These are phyloP conservation scores for Dendrolimus punctatus DNA, from an alignment of 1,140 invertebrate species.

Conservation along the genomic window DNA sequence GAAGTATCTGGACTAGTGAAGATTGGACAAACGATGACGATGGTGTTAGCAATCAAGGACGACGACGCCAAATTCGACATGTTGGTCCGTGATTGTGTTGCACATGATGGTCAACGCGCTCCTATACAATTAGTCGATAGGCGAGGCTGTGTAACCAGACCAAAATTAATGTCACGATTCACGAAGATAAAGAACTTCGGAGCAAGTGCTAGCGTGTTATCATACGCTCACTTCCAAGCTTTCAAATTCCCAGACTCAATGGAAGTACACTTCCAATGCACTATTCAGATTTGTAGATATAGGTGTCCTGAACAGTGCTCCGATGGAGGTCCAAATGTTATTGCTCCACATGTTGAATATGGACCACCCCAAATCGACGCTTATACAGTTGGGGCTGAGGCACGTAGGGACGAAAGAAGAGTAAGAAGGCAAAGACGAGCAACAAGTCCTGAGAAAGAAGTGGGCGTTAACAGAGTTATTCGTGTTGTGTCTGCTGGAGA, in stretches of 20 bases:
- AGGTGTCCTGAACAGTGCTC: slow-evolving; percentile 93
- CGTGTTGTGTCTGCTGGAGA: slow-evolving; percentile 90
- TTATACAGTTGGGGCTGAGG: slow-evolving; percentile 75
- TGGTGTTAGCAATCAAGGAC: slow-evolving; percentile 96
- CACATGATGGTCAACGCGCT: slow-evolving; percentile 93
- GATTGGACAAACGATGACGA: slow-evolving; percentile 97
- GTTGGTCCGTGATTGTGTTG: slow-evolving; percentile 94
- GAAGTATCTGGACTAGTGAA: slow-evolving; percentile 95
- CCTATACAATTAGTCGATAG: slow-evolving; percentile 96
- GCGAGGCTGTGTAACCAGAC: slow-evolving; percentile 91
- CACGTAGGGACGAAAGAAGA: slow-evolving; percentile 83
- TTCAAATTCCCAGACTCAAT: slow-evolving; percentile 97
- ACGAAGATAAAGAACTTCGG: slow-evolving; percentile 97
- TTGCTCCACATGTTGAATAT: slow-evolving; percentile 78
- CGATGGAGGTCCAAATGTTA: slow-evolving; percentile 69
- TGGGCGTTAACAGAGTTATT: slow-evolving; percentile 87
- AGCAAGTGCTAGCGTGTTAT: slow-evolving; percentile 90
- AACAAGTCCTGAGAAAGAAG: slow-evolving; percentile 79
- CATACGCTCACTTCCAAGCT: slow-evolving; percentile 94
- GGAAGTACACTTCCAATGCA: slow-evolving; percentile 97
- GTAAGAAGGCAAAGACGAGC: slow-evolving; percentile 76
- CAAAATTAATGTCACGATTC: slow-evolving; percentile 94
- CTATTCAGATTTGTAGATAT: slow-evolving; percentile 94
- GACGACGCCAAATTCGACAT: slow-evolving; percentile 97
- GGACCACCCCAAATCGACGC: slow-evolving; percentile 80